Percentiles rank a stretch among this genome's conserved stretches.
phyloP scores from a whole-genome alignment of 2,113 vertebrate genomes.

The Regulus satrapa region DNA sequence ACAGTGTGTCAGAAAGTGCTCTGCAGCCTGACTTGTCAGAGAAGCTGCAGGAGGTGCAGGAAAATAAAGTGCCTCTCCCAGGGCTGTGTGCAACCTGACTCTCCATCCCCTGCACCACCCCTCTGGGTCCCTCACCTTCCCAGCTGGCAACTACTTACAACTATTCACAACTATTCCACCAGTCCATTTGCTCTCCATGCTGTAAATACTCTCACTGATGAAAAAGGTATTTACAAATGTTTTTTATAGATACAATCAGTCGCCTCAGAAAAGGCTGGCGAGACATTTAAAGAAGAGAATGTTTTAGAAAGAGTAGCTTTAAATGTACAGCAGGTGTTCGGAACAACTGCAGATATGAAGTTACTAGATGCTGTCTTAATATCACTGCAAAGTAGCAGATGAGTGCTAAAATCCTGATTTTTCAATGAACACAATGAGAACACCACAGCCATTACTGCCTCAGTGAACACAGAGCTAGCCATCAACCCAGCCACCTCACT shows the following conservation, averaged over 20 bases:
- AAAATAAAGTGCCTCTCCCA: slow-evolving; percentile 32
- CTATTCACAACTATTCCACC: not conserved
- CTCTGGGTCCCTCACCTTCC: not conserved
- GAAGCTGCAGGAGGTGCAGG: not conserved
- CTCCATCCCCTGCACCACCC: not conserved
- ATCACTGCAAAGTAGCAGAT: not conserved
- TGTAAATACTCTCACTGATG: not conserved
- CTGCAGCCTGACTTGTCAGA: not conserved
- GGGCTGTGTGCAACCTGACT: not conserved
- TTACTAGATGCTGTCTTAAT: not conserved
- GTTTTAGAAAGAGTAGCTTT: not conserved
- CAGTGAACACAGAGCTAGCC: not conserved
- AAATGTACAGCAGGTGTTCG: not conserved
- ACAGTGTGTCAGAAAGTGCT: slow-evolving; percentile 28
- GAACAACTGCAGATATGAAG: not conserved
- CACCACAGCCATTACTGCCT: not conserved
- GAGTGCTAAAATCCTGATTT: not conserved
- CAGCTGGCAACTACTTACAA: not conserved
- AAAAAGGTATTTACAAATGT: slow-evolving; percentile 13
- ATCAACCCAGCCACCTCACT: not conserved
- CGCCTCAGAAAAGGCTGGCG: not conserved
- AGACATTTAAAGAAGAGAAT: not conserved
- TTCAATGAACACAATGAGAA: not conserved
- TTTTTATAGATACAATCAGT: slow-evolving; percentile 5
- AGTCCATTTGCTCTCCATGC: not conserved